Percentiles rank a stretch among this genome's conserved stretches.
Evolutionary conservation across 2,113 vertebrate species (phyloP).

Genomic region (Peucedramus taeniatus): DNA sequence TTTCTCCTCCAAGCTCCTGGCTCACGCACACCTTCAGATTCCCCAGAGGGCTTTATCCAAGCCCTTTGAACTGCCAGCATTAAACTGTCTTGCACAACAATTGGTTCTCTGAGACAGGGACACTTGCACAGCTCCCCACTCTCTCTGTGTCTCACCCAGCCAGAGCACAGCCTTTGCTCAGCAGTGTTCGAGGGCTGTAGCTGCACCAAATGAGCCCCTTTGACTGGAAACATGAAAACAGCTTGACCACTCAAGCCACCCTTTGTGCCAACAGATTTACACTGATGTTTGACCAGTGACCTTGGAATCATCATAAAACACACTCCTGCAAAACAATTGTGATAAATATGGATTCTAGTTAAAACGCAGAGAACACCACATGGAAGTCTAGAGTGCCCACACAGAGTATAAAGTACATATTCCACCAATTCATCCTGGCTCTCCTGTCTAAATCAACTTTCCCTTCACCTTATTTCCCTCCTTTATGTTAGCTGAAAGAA

Average conservation of each 20-base stretch:
- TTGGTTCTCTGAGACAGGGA: background rate
- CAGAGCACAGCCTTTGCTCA: background rate
- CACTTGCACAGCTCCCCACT: background rate
- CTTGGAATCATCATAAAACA: background rate
- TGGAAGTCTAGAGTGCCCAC: background rate
- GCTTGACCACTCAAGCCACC: background rate
- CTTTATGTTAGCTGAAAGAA: background rate
- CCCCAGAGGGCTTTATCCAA: background rate
- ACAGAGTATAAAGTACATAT: background rate
- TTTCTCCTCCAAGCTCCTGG: background rate
- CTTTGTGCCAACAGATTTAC: background rate
- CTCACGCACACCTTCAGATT: background rate
- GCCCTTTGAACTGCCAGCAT: background rate
- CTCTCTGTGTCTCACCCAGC: background rate
- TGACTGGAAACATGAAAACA: background rate
- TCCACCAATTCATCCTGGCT: background rate
- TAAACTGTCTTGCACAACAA: background rate
- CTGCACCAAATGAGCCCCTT: background rate
- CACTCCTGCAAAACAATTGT: background rate
- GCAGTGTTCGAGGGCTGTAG: background rate
- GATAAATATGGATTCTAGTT: background rate
- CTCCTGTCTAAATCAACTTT: background rate
- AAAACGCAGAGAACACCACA: background rate
- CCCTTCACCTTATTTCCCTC: background rate
- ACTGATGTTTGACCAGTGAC: fast-evolving